phyloP scores from a whole-genome alignment of 2,113 vertebrate species.

The Danionella cerebrum region DNA sequence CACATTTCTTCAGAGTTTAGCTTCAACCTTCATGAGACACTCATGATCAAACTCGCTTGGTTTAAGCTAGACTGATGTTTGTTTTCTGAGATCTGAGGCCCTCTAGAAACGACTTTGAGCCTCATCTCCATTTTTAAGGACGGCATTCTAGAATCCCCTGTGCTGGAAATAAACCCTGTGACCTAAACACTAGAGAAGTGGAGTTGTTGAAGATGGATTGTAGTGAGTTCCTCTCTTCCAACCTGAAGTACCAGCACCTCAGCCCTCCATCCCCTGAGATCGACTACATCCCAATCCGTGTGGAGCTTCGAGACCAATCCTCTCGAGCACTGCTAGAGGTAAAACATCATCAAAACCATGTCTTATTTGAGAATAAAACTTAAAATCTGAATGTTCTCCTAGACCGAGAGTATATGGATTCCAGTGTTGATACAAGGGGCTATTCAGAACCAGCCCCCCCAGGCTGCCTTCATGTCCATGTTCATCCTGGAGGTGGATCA shows the following conservation, averaged over 20 bases:
- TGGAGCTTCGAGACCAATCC: conserved; percentile 57
- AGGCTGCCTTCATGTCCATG: conserved; percentile 58
- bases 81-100: too few species aligned
- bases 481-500: conserved; percentile 70
- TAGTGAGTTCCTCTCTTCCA: conserved; percentile 58
- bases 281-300: conserved; percentile 59
- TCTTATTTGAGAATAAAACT: not conserved
- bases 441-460: conserved; percentile 58
- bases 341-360: not conserved
- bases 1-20: too few species aligned
- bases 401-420: conserved; percentile 65
- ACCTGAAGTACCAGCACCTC: conserved; percentile 62
- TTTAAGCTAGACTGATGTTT: too few species aligned
- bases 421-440: conserved; percentile 56
- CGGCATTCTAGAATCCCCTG: conserved; percentile 49
- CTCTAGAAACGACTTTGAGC: too few species aligned
- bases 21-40: too few species aligned
- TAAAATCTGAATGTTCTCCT: not conserved
- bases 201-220: conserved; percentile 58
- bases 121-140: conserved; percentile 32
- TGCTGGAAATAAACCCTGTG: conserved; percentile 56
- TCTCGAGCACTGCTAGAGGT: conserved; percentile 56
- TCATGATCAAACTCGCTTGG: not conserved
- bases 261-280: conserved; percentile 56
- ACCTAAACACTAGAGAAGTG: conserved; percentile 43